Conservation (phyloP, 2,113 vertebrate genomes). For the Upupa epops region DNA sequence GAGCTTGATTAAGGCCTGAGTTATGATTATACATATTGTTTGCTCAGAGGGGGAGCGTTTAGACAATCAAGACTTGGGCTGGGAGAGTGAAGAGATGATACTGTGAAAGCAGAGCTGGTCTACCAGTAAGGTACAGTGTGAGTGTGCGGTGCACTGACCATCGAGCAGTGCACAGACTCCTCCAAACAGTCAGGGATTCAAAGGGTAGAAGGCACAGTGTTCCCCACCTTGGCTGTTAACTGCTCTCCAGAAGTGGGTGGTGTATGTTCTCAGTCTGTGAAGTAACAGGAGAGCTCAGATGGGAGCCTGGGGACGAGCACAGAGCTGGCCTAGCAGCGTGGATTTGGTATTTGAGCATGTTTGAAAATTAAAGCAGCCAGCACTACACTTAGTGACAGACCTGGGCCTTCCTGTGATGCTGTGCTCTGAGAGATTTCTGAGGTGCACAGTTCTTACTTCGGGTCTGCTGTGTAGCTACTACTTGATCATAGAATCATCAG, state of each 20-base stretch:
- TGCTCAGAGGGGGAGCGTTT: neutral
- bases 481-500: no score
- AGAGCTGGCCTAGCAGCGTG: neutral
- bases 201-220: neutral
- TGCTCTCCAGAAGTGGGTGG: neutral
- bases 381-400: neutral
- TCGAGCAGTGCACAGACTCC: neutral
- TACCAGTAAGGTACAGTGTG: neutral
- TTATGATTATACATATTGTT: neutral
- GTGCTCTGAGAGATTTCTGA: neutral
- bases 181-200: neutral
- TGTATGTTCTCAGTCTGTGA: neutral
- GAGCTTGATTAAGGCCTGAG: slow-evolving; percentile 27
- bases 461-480: no score
- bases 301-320: neutral
- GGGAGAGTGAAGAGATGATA: neutral
- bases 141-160: neutral
- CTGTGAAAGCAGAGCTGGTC: neutral
- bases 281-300: neutral
- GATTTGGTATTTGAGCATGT: neutral
- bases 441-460: rapidly evolving
- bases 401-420: neutral
- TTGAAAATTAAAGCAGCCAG: neutral
- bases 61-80: neutral
- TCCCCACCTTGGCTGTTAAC: neutral